phyloP scores from a whole-genome alignment of 2,797 vertebrate genomes.

The Ctenopoma kingsleyae region DNA sequence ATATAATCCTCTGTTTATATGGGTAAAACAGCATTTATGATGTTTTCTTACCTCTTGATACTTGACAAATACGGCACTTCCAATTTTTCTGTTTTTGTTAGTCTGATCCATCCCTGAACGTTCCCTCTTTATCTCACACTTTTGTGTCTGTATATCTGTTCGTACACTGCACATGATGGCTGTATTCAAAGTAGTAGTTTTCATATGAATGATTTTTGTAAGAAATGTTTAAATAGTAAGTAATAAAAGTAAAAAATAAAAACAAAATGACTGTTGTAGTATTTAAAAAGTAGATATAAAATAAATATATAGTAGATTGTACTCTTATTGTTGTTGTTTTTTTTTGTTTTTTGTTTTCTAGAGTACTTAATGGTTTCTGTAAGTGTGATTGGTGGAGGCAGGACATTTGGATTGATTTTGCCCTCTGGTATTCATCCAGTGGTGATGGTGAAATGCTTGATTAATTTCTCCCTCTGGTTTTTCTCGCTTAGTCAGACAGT shows the following conservation, averaged over 20 bases:
- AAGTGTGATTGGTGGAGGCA: no score
- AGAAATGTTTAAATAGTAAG: conserved; percentile 39
- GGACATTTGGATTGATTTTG: no score
- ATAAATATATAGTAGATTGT: no score
- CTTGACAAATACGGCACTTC: conserved; percentile 2
- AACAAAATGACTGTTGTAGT: background rate
- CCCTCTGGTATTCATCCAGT: no score
- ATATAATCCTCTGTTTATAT: background rate
- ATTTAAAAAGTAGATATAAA: no score
- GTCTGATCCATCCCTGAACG: background rate
- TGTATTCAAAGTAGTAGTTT: conserved; percentile 39
- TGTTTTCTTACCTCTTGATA: conserved; percentile 1
- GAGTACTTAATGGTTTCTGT: no score
- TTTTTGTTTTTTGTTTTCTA: no score
- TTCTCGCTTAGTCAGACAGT: no score
- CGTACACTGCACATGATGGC: conserved; percentile 8
- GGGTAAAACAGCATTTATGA: background rate
- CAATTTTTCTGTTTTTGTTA: conserved; percentile 1
- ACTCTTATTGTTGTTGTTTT: background rate
- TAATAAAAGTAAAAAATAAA: conserved; percentile 30
- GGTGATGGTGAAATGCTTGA: no score
- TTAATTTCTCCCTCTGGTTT: no score
- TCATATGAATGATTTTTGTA: conserved; percentile 70
- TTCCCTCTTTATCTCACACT: conserved; percentile 1
- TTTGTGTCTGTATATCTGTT: conserved; percentile 19